These are phyloP conservation scores for Pampusana beccarii DNA, from an alignment of 2,113 vertebrate genomes.

Conservation along the genomic window DNA sequence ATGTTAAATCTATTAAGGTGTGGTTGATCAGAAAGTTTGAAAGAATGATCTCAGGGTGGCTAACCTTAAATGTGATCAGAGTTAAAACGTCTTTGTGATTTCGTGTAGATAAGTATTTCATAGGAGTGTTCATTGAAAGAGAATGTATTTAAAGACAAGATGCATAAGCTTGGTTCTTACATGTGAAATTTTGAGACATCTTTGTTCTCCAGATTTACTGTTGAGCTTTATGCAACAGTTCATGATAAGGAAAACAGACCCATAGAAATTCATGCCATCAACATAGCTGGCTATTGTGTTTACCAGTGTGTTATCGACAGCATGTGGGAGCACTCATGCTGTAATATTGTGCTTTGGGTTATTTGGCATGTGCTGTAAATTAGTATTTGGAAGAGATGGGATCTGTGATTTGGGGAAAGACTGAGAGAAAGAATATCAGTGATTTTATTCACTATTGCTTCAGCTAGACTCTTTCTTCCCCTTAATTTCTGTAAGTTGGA, in stretches of 20 bases:
- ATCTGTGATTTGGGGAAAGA: background rate
- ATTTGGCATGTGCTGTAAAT: background rate
- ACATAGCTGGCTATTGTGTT: background rate
- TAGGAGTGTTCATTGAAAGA: background rate
- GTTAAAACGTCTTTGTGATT: background rate
- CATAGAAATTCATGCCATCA: background rate
- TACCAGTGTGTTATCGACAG: background rate
- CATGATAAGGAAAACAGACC: background rate
- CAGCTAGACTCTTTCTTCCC: background rate
- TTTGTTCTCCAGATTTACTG: background rate
- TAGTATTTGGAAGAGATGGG: background rate
- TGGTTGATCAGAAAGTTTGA: background rate
- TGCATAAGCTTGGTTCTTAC: background rate
- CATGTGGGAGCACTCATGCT: background rate
- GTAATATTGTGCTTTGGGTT: background rate
- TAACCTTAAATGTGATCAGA: background rate
- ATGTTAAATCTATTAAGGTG: background rate
- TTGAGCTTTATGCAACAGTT: background rate
- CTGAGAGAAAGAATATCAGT: background rate
- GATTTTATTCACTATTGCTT: background rate
- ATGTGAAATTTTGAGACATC: background rate
- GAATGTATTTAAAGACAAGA: background rate
- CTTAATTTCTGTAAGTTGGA: background rate
- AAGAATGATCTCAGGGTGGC: background rate
- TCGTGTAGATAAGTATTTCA: background rate